Conservation (phyloP, 2,113 vertebrate species). For the Heloderma charlesbogerti region DNA sequence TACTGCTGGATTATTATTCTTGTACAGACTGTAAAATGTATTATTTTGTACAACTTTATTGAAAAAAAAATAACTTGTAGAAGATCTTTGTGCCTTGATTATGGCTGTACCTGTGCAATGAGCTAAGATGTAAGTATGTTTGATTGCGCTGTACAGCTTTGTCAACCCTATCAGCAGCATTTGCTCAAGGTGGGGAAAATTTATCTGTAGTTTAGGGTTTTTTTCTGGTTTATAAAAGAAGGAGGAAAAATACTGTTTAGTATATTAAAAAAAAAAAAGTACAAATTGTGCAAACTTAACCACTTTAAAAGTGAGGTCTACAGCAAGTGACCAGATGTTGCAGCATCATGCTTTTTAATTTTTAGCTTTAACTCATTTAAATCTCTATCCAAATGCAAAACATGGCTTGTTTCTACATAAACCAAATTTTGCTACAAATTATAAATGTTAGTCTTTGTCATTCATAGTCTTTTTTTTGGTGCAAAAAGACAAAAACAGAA, state of each 20-base stretch:
- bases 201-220: conserved; percentile 86
- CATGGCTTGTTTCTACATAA: conserved; percentile 87
- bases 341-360: conserved; percentile 82
- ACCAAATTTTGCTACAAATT: conserved; percentile 88
- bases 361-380: conserved; percentile 91
- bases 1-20: conserved; percentile 97
- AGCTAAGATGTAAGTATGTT: conserved; percentile 96
- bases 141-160: conserved; percentile 94
- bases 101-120: conserved; percentile 94
- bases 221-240: conserved; percentile 86
- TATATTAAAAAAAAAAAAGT: conserved; percentile 83
- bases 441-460: conserved; percentile 76
- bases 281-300: conserved; percentile 90
- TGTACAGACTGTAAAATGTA: conserved; percentile 99
- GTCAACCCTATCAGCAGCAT: conserved; percentile 83
- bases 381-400: conserved; percentile 88
- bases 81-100: conserved; percentile 99
- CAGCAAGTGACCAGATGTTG: conserved; percentile 79
- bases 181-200: conserved; percentile 80
- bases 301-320: conserved; percentile 86
- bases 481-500: conserved; percentile 55
- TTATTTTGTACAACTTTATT: conserved; percentile 99
- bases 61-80: conserved; percentile 91
- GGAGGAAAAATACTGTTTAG: conserved; percentile 79
- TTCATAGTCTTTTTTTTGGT: conserved; percentile 68